Evolutionary conservation across 2,888 invertebrate species (phyloP), one percentile per base, ranked within the genome.

Genomic region (Diogma glabrata): DNA sequence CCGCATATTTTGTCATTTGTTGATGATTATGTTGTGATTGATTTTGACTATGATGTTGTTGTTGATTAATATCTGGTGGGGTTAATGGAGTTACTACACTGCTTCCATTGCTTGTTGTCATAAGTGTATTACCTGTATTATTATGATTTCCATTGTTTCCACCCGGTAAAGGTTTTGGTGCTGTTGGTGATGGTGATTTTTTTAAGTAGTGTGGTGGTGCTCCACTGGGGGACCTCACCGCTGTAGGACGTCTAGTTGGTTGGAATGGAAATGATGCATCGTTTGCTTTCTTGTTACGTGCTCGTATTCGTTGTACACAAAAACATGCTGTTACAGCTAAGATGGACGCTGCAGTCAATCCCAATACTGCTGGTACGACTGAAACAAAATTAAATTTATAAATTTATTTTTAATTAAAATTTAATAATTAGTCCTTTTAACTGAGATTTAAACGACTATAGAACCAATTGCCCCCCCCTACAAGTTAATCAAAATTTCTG

Each of bases 111-210:
- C 19, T 38, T 14, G 38, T 43, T 6, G 22, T 23, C n/a, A n/a
- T n/a, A 12, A 43, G 43, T 1, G 43, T 17, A 22, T 43, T 43
- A 43, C 23, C 23, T 14, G 43, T 28, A 47, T 28, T 47, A 28
- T 47, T 28, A 28, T 47, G 28, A 47, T 47, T 20, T 22, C 23
- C 2, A 40, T 22, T 38, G 2, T 14, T 26, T 23, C 47, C 33
- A 9, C 58, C 59, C 53, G 38, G 72, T 62, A 16, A 63, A 52
- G 57, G 81, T 75, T 55, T 77, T 26, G 71, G 72, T 57, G 79
- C 75, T 5, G 90, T 89, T 1, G 92, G 91, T 54, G 90, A 89
- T 1, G 92, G 91, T n/a, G 87, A 89, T 71, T 93, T 94, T 74
- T 91, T 90, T 65, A 92, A 71, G 70, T 90, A 91, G 67, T 90